phyloP scores from a whole-genome alignment of 2,113 vertebrate species.

The Toxostoma redivivum region DNA sequence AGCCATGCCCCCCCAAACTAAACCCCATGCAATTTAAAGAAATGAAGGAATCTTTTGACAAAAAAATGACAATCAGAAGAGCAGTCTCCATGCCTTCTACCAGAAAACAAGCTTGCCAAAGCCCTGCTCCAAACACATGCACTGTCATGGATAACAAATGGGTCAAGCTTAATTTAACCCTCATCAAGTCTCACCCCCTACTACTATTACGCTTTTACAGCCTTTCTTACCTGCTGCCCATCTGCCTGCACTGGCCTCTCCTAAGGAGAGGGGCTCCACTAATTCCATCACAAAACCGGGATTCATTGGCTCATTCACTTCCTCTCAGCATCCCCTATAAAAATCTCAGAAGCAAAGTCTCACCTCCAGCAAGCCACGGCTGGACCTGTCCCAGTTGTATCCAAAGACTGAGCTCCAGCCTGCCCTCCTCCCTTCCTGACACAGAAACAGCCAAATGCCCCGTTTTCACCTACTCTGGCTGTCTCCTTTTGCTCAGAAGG shows the following conservation, averaged over 20 bases:
- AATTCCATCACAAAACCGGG: not conserved
- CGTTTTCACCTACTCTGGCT: accelerated
- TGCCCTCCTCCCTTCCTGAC: not conserved
- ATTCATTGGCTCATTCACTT: not conserved
- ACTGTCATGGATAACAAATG: accelerated
- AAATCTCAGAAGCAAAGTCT: not conserved
- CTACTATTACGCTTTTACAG: not conserved
- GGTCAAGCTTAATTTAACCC: not conserved
- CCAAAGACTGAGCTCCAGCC: not conserved
- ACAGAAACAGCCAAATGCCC: not conserved
- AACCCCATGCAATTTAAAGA: not conserved
- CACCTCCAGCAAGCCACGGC: not conserved
- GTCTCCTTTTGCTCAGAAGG: not conserved
- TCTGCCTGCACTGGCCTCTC: not conserved
- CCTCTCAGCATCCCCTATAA: not conserved
- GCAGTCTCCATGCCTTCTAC: not conserved
- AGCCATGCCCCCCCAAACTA: not conserved
- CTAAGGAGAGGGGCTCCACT: not conserved
- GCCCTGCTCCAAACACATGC: not conserved
- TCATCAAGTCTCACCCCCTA: not conserved
- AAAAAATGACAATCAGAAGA: not conserved
- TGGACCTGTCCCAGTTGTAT: accelerated
- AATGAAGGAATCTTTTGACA: not conserved
- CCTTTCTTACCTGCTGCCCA: not conserved
- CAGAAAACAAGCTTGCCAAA: not conserved